Evolutionary conservation across 2,113 vertebrate species (phyloP), one percentile per base, ranked within the genome.

Genomic region (Stictonetta naevosa): DNA sequence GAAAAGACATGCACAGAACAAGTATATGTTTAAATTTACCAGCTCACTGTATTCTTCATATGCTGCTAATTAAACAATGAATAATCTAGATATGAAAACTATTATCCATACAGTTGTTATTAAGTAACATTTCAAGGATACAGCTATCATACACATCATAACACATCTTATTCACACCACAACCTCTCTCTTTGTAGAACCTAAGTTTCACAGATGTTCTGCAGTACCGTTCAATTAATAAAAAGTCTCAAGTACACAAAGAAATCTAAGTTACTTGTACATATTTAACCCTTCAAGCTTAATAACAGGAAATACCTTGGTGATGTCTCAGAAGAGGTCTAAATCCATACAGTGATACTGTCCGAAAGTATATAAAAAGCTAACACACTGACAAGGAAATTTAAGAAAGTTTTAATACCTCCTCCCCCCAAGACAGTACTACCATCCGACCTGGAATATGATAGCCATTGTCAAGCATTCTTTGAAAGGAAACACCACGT

Each of bases 331-430:
- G 38, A 33, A 29, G 5, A 84, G 76, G n/a, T 11, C 9, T 26
- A 56, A 75, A 16, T 14, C 23, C 44, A 29, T 6, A 22, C 1
- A 29, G 23, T 83, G 52, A 42, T 79, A 2, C 0, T 3, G 34
- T 23, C 26, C 33, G 73, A 50, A 66, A 56, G 4, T 0, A 3
- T 4, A 33, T 0, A 28, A 69, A 80, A 62, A 1, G 0, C 40
- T 42, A 85, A 56, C 22, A 46, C 4, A 33, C 0, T 11, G 25
- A 20, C 48, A 75, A 68, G 11, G 9, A 69, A 31, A 19, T 56
- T 86, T 83, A 91, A 56, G 78, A 48, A 81, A 34, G 5, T 67
- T 83, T 78, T 76, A 91, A 58, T 31, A 84, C 3, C 16, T 44
- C 16, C 42, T 44, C 42, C 42, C 42, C 42, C 42, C 42, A 44